Conservation (phyloP, 2,888 invertebrate genomes). For the Tipula confusa region DNA sequence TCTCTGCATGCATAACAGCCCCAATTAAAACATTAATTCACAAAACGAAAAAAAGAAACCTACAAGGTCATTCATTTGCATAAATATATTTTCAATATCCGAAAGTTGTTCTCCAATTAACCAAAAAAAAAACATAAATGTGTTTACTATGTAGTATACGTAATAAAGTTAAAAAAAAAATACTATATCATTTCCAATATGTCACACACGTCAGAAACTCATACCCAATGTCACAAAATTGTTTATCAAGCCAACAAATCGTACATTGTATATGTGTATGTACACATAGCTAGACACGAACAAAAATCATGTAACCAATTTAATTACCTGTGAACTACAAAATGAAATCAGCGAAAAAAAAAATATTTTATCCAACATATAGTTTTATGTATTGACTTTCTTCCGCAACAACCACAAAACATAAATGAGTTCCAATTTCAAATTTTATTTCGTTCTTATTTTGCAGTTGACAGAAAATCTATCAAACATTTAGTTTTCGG, state of each 20-base stretch:
- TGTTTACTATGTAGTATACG: neutral
- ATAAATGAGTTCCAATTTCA: neutral
- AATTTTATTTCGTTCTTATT: too few species aligned
- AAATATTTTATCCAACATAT: neutral
- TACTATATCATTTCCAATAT: neutral
- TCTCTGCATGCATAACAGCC: neutral
- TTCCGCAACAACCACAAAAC: conserved; percentile 9
- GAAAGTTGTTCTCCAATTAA: conserved; percentile 5
- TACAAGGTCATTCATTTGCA: neutral
- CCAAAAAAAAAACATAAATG: neutral
- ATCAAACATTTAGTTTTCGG: neutral
- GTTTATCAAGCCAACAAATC: neutral
- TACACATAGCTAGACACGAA: too few species aligned
- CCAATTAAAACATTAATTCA: neutral
- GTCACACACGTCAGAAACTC: neutral
- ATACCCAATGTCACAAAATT: conserved; percentile 15
- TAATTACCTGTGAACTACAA: conserved; percentile 13
- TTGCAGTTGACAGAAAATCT: conserved; percentile 16
- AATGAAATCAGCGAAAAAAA: neutral
- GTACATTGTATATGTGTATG: neutral
- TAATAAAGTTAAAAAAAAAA: neutral
- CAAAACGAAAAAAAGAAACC: neutral
- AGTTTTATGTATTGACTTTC: neutral
- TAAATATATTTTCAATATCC: neutral
- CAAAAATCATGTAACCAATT: conserved; percentile 21